phyloP scores from a whole-genome alignment of 2,797 vertebrate species.

The Etheostoma nigrum region DNA sequence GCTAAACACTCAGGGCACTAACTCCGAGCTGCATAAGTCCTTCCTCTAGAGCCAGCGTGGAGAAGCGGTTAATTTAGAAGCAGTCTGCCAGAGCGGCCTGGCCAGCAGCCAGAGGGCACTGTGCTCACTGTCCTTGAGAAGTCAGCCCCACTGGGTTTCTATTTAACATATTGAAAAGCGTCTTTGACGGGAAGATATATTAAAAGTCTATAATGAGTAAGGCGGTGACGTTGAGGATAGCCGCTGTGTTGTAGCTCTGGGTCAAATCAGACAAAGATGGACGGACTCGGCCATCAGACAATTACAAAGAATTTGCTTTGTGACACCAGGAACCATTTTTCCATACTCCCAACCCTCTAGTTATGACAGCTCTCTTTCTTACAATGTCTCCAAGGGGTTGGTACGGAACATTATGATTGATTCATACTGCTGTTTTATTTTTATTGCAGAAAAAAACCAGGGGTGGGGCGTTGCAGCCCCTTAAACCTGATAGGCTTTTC shows the following conservation, averaged over 20 bases:
- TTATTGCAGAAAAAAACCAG: constrained; percentile 61
- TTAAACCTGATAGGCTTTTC: constrained; percentile 62
- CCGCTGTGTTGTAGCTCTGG: constrained; percentile 78
- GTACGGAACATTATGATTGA: constrained; percentile 82
- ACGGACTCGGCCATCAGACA: constrained; percentile 76
- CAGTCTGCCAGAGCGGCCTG: constrained; percentile 86
- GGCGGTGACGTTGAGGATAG: constrained; percentile 75
- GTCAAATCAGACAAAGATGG: constrained; percentile 84
- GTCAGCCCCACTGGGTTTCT: constrained; percentile 83
- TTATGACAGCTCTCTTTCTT: constrained; percentile 83
- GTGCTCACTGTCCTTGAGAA: constrained; percentile 86
- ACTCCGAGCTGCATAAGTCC: constrained; percentile 80
- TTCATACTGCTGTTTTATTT: constrained; percentile 80
- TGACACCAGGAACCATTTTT: constrained; percentile 81
- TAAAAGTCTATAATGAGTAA: constrained; percentile 84
- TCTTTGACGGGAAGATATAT: constrained; percentile 85
- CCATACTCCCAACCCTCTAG: constrained; percentile 71
- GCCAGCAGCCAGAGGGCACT: constrained; percentile 86
- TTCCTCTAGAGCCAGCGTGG: constrained; percentile 78
- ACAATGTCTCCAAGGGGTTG: constrained; percentile 76
- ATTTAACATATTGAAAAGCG: constrained; percentile 86
- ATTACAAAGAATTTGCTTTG: constrained; percentile 83
- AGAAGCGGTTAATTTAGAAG: constrained; percentile 88
- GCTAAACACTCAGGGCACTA: constrained; percentile 78
- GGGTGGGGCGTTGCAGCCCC: constrained; percentile 57